These are phyloP conservation scores for Dastarcus helophoroides DNA, from an alignment of 2,888 invertebrate species.

Conservation along the genomic window DNA sequence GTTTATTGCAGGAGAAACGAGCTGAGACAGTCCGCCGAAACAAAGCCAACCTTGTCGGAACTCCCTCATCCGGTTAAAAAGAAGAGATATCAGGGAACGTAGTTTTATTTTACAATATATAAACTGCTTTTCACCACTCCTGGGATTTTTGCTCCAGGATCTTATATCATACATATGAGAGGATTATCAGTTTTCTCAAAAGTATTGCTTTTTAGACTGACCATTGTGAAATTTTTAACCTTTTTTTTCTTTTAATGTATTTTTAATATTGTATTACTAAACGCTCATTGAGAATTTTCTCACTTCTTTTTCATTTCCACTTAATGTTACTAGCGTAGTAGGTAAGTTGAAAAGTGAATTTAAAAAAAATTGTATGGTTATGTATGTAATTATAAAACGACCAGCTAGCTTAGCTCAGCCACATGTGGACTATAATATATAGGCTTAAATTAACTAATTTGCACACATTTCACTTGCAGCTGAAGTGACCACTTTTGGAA, in stretches of 20 bases:
- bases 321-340: neutral
- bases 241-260: constrained; percentile 13
- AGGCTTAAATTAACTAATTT: too few relatives aligned
- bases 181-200: constrained; percentile 11
- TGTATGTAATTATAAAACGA: too few relatives aligned
- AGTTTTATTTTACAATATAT: constrained; percentile 7
- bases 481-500: too few relatives aligned
- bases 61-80: constrained; percentile 54
- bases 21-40: constrained; percentile 86
- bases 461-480: too few relatives aligned
- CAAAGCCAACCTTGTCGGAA: constrained; percentile 57
- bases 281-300: constrained; percentile 2
- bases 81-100: constrained; percentile 3
- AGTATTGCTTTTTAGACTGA: constrained; percentile 16
- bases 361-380: too few relatives aligned
- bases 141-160: constrained; percentile 18
- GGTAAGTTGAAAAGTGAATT: too few relatives aligned
- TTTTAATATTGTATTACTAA: constrained; percentile 10
- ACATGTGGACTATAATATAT: too few relatives aligned
- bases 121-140: constrained; percentile 19
- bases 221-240: constrained; percentile 17
- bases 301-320: neutral
- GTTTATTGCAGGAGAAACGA: constrained; percentile 73
- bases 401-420: too few relatives aligned
- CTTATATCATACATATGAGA: constrained; percentile 11